A percentile compares a stretch with the other conserved stretches of the same genome.
Evolutionary conservation across 2,797 vertebrate genomes (phyloP).

Genomic region (Aulostomus chinensis): DNA sequence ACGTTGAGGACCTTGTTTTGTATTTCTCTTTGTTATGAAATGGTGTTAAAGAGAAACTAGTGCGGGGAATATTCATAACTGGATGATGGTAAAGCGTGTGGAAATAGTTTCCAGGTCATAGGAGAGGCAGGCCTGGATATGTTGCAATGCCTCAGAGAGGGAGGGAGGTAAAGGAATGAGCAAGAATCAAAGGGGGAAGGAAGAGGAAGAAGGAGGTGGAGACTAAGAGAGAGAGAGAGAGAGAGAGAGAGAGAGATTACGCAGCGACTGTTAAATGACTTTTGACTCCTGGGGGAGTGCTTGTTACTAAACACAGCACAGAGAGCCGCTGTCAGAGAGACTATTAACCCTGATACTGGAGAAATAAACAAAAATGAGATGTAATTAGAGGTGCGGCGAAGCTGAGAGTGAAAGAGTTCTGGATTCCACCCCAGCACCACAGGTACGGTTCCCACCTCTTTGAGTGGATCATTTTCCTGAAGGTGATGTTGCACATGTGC

Average conservation of each 20-base stretch:
- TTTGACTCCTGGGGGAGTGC: slow-evolving; percentile 47
- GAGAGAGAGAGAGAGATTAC: slow-evolving; percentile 49
- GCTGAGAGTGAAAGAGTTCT: slow-evolving; percentile 31
- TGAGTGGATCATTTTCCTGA: slow-evolving; percentile 39
- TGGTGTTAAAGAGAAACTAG: not conserved
- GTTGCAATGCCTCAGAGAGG: slow-evolving; percentile 28
- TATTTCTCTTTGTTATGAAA: not conserved
- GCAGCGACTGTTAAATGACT: slow-evolving; percentile 47
- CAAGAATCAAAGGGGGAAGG: slow-evolving; percentile 23
- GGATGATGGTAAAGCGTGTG: slow-evolving; percentile 3
- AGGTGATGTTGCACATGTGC: slow-evolving; percentile 36
- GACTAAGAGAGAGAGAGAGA: slow-evolving; percentile 39
- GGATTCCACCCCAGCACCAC: slow-evolving; percentile 49
- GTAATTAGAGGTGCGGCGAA: slow-evolving; percentile 20
- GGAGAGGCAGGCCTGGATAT: slow-evolving; percentile 63
- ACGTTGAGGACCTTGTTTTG: not conserved
- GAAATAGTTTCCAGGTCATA: slow-evolving; percentile 27
- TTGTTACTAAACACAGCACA: slow-evolving; percentile 15
- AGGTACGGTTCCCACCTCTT: slow-evolving; percentile 56
- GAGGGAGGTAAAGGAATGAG: slow-evolving; percentile 8
- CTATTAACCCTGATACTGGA: slow-evolving; percentile 11
- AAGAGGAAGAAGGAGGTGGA: slow-evolving; percentile 39
- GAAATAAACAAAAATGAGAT: not conserved
- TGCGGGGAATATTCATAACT: slow-evolving; percentile 4
- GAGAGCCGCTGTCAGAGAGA: slow-evolving; percentile 6